Percentiles rank a stretch among this genome's conserved stretches.
Conservation (phyloP, 1,140 invertebrate species). For the Zaprionus taronus region DNA sequence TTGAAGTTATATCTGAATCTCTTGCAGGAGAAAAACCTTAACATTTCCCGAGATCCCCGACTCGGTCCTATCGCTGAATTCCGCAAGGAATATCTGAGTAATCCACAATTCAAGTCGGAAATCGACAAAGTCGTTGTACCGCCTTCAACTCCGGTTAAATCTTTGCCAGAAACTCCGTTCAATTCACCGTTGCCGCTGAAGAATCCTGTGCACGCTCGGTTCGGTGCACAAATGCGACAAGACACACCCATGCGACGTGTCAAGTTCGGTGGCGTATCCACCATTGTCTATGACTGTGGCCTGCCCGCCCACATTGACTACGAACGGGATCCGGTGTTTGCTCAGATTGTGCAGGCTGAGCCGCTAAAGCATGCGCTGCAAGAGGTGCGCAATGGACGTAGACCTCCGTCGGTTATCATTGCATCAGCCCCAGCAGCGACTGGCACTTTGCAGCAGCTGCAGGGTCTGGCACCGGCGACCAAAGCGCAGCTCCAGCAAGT, state of each 20-base stretch:
- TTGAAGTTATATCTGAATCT: background rate
- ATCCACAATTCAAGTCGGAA: conserved; percentile 86
- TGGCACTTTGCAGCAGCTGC: conserved; percentile 54
- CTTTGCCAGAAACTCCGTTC: conserved; percentile 53
- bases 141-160: conserved; percentile 54
- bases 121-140: conserved; percentile 54
- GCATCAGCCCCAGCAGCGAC: conserved; percentile 44
- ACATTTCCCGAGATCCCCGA: conserved; percentile 85
- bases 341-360: conserved; percentile 74
- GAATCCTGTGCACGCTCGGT: conserved; percentile 61
- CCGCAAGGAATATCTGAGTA: conserved; percentile 85
- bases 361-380: conserved; percentile 67
- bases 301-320: conserved; percentile 76
- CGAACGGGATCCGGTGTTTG: conserved; percentile 77
- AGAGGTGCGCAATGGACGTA: conserved; percentile 49
- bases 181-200: conserved; percentile 76
- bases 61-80: conserved; percentile 86
- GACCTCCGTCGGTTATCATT: conserved; percentile 56
- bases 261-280: conserved; percentile 76
- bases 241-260: conserved; percentile 80
- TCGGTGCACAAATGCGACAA: conserved; percentile 73
- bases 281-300: conserved; percentile 70
- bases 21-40: conserved; percentile 85
- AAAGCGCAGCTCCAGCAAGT: conserved; percentile 86
- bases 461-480: conserved; percentile 84